These are phyloP conservation scores for Chymomyza procnemis DNA, from an alignment of 2,888 invertebrate genomes.

Conservation along the genomic window DNA sequence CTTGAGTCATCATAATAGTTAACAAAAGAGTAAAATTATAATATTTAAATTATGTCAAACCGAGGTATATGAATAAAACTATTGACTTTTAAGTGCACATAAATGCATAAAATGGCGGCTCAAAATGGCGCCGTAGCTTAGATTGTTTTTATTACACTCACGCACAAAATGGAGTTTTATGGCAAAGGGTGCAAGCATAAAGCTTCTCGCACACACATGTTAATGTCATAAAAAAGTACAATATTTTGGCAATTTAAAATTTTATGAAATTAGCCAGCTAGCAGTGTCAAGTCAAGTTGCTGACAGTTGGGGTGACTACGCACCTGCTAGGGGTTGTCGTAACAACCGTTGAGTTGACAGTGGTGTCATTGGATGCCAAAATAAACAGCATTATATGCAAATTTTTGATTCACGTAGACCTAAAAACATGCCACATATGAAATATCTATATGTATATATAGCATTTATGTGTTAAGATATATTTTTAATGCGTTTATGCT, in stretches of 20 bases:
- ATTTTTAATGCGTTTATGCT: constrained; percentile 77
- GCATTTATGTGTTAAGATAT: constrained; percentile 20
- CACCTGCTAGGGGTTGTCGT: constrained; percentile 13
- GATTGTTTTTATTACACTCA: constrained; percentile 31
- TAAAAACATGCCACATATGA: constrained; percentile 31
- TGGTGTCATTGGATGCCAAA: constrained; percentile 75
- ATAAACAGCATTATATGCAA: constrained; percentile 74
- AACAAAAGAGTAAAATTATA: background rate
- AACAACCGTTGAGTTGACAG: constrained; percentile 48
- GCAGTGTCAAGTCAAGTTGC: constrained; percentile 1
- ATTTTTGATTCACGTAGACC: constrained; percentile 38
- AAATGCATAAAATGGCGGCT: constrained; percentile 24
- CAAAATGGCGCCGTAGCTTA: constrained; percentile 15
- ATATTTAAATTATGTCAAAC: constrained; percentile 21
- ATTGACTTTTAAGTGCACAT: constrained; percentile 38
- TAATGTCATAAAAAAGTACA: constrained; percentile 45
- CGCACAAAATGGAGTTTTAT: constrained; percentile 12
- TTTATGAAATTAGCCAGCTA: constrained; percentile 59
- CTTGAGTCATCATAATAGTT: background rate
- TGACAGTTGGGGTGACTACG: background rate
- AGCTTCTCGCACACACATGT: background rate
- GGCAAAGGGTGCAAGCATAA: background rate
- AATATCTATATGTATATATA: background rate
- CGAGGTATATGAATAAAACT: background rate
- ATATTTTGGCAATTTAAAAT: constrained; percentile 65